Evolutionary conservation across 2,888 invertebrate genomes (phyloP).

Genomic region (Cheilosia grossa): DNA sequence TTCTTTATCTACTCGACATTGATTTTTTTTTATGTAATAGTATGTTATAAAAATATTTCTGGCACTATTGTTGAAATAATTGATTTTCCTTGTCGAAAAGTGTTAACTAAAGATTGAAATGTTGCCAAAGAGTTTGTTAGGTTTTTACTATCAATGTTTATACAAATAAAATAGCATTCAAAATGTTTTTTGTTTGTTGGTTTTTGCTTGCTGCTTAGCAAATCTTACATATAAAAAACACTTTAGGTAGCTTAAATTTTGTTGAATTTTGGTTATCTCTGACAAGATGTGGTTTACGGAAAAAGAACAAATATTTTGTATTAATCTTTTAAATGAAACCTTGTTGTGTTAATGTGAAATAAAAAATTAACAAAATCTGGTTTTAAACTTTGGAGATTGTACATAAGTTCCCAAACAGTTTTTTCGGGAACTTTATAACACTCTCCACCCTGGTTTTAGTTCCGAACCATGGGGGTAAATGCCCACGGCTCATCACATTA

Average conservation of each 20-base stretch:
- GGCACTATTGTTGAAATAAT: conserved; percentile 83
- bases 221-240: conserved; percentile 63
- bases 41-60: conserved; percentile 82
- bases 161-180: neutral
- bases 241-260: conserved; percentile 54
- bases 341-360: conserved; percentile 63
- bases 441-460: conserved; percentile 76
- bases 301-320: conserved; percentile 75
- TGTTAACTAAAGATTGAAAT: conserved; percentile 20
- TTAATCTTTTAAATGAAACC: conserved; percentile 76
- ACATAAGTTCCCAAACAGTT: conserved; percentile 22
- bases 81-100: conserved; percentile 74
- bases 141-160: neutral
- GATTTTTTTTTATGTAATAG: conserved; percentile 62
- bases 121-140: conserved; percentile 8
- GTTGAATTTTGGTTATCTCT: conserved; percentile 39
- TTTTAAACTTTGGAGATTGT: conserved; percentile 59
- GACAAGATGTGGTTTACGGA: conserved; percentile 15
- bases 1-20: conserved; percentile 65
- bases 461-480: conserved; percentile 70
- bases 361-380: conserved; percentile 42
- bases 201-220: conserved; percentile 48
- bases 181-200: conserved; percentile 41
- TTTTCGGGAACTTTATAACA: conserved; percentile 35
- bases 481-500: conserved; percentile 70